Percentiles rank a stretch among this genome's conserved stretches.
These are phyloP conservation scores for Drosophila robusta DNA, from an alignment of 2,888 invertebrate species.

Conservation along the genomic window DNA sequence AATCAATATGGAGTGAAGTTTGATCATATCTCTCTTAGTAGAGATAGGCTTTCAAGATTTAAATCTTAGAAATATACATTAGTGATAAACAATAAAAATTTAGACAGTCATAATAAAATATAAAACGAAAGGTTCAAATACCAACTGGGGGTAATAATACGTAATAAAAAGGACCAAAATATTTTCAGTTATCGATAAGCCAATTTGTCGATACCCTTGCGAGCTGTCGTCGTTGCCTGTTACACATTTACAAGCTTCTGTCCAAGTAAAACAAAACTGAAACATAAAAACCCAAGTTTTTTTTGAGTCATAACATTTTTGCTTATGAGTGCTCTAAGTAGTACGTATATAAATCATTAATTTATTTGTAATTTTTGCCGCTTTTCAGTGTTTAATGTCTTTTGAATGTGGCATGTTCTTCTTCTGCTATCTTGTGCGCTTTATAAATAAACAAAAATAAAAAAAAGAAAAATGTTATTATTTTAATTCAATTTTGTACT, in stretches of 20 bases:
- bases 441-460: slow-evolving; percentile 39
- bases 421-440: slow-evolving; percentile 60
- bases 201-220: slow-evolving; percentile 2
- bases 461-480: slow-evolving; percentile 34
- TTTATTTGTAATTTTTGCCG: slow-evolving; percentile 34
- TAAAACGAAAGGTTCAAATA: background rate
- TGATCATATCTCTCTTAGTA: too few relatives aligned
- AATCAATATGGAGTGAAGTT: too few relatives aligned
- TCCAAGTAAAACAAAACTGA: slow-evolving; percentile 2
- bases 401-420: slow-evolving; percentile 63
- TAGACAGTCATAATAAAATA: background rate
- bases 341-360: slow-evolving; percentile 2
- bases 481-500: slow-evolving; percentile 61
- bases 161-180: background rate
- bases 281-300: slow-evolving; percentile 22
- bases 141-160: background rate
- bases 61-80: too few relatives aligned
- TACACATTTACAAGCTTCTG: slow-evolving; percentile 27
- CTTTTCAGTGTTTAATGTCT: slow-evolving; percentile 54
- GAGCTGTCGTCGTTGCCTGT: slow-evolving; percentile 53
- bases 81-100: background rate
- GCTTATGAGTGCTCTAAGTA: slow-evolving; percentile 22
- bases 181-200: background rate
- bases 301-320: slow-evolving; percentile 19
- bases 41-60: too few relatives aligned